These are phyloP conservation scores for Hafferia zeledoni DNA, from an alignment of 2,797 vertebrate genomes.

Conservation along the genomic window DNA sequence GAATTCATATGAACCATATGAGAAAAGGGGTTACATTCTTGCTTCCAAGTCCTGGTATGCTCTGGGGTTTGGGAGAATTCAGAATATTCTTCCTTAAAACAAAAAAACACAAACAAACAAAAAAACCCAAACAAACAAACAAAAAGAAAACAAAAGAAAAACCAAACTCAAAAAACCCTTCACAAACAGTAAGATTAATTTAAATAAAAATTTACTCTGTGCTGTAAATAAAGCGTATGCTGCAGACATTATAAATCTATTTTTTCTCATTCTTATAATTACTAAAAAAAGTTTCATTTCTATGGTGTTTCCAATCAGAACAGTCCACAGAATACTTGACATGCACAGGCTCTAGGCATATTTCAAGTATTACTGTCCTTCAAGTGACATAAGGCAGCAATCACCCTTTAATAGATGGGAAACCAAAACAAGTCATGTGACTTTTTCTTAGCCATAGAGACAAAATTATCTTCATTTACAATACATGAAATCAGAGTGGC, in stretches of 20 bases:
- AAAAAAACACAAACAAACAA: no score
- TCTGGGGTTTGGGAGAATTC: accelerated
- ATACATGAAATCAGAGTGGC: not conserved
- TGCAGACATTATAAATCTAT: not conserved
- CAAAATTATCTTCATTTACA: not conserved
- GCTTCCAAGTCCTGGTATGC: not conserved
- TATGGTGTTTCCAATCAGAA: not conserved
- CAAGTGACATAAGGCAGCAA: not conserved
- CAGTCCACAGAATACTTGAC: accelerated
- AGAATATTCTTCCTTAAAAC: accelerated
- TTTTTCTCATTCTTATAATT: not conserved
- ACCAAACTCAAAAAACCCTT: no score
- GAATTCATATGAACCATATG: not conserved
- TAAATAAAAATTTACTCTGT: not conserved
- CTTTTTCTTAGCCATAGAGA: not conserved
- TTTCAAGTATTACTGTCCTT: not conserved
- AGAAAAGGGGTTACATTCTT: not conserved
- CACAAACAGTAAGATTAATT: accelerated
- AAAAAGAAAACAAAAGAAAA: accelerated
- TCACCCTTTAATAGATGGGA: not conserved
- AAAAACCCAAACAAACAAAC: no score
- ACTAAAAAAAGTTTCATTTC: not conserved
- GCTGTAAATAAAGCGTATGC: not conserved
- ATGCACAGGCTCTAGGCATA: not conserved
- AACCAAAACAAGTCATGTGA: not conserved